Evolutionary conservation across 2,113 vertebrate genomes (phyloP).

Genomic region (Nerophis lumbriciformis): DNA sequence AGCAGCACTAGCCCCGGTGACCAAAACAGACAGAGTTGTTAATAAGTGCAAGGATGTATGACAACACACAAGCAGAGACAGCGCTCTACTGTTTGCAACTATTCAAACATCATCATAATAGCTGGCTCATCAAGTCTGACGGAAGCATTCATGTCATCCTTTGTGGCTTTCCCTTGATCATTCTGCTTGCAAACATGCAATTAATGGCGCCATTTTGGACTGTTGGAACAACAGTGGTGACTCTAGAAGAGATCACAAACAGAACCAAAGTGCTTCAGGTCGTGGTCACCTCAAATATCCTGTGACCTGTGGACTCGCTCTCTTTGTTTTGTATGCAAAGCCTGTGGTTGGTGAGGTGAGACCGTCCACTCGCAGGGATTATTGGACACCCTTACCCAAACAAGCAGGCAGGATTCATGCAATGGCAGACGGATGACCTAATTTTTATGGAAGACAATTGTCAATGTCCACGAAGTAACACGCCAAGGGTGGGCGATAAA

Average conservation of each 20-base stretch:
- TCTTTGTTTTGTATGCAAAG: background rate
- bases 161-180: background rate
- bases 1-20: slow-evolving; percentile 39
- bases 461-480: too few species aligned
- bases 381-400: too few species aligned
- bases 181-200: background rate
- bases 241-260: too few species aligned
- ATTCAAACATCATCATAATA: background rate
- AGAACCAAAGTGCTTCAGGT: background rate
- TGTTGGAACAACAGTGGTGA: too few species aligned
- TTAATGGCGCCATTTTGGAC: background rate
- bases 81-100: background rate
- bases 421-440: too few species aligned
- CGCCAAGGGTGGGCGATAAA: too few species aligned
- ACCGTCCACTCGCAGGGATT: background rate
- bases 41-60: background rate
- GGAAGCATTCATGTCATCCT: background rate
- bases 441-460: too few species aligned
- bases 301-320: background rate
- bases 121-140: background rate
- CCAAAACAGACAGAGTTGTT: slow-evolving; percentile 48
- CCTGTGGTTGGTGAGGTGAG: background rate
- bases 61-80: background rate
- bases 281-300: background rate
- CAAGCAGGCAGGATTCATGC: too few species aligned